Conservation (phyloP, 1,140 invertebrate species). For the Battus philenor region DNA sequence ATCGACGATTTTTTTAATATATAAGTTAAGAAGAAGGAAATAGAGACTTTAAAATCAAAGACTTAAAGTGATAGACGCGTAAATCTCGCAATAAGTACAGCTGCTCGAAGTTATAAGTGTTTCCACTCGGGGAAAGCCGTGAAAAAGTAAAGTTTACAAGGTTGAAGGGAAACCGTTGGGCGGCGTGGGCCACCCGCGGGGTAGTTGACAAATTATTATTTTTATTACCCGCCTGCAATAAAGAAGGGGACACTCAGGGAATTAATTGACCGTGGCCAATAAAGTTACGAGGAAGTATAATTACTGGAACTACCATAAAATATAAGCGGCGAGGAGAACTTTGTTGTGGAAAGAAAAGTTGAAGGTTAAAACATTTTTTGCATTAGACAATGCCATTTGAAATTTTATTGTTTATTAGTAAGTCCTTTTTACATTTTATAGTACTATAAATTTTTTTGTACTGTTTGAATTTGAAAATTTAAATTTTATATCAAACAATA, state of each 20-base stretch:
- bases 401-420: too few species aligned
- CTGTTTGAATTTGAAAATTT: too few species aligned
- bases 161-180: neutral
- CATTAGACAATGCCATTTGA: too few species aligned
- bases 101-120: conserved; percentile 6
- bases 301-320: conserved; percentile 8
- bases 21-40: too few species aligned
- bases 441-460: neutral
- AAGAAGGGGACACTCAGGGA: conserved; percentile 20
- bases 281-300: conserved; percentile 17
- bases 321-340: conserved; percentile 1
- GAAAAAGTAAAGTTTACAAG: conserved; percentile 10
- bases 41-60: neutral
- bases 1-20: too few species aligned
- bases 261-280: conserved; percentile 33
- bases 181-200: neutral
- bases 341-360: conserved; percentile 1
- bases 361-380: too few species aligned
- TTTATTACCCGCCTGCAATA: conserved; percentile 25
- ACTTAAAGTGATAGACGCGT: conserved; percentile 1
- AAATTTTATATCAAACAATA: too few species aligned
- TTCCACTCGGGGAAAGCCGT: neutral
- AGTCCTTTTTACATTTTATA: neutral
- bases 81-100: neutral
- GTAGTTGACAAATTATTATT: conserved; percentile 30